Evolutionary conservation across 2,113 vertebrate species (phyloP).

Genomic region (Epinephelus moara): DNA sequence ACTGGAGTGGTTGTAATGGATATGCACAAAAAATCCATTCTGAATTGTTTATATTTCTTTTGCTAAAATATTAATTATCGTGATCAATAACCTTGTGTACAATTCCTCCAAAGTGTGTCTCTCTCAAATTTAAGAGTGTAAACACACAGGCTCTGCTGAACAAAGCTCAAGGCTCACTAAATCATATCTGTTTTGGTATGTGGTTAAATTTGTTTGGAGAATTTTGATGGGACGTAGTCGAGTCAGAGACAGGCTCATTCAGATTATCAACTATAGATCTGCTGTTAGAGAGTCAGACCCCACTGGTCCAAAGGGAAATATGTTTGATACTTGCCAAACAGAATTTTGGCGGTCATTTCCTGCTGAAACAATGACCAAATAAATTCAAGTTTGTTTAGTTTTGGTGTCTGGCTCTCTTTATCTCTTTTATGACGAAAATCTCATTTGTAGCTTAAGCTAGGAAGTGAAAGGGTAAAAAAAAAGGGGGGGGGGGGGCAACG

Average conservation of each 20-base stretch:
- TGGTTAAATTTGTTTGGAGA: neutral
- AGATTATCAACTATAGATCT: neutral
- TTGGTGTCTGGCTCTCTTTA: neutral
- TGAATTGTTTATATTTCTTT: too few relatives aligned
- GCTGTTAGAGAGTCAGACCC: neutral
- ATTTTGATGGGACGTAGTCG: neutral
- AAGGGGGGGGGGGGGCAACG: neutral
- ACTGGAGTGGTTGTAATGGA: too few relatives aligned
- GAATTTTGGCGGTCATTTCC: neutral
- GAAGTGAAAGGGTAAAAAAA: neutral
- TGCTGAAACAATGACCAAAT: neutral
- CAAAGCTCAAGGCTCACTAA: neutral
- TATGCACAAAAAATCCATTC: too few relatives aligned
- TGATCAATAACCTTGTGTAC: neutral
- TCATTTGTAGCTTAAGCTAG: neutral
- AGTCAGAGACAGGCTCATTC: neutral
- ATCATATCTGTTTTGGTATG: neutral
- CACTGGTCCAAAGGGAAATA: neutral
- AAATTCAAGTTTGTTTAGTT: neutral
- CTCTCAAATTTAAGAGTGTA: neutral
- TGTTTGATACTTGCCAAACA: neutral
- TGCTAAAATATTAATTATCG: too few relatives aligned
- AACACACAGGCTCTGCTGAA: neutral
- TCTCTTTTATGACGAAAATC: conserved; percentile 2
- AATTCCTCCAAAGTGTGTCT: neutral